These are phyloP conservation scores for Heterodera schachtii DNA, from an alignment of 1,140 invertebrate genomes.

Conservation along the genomic window DNA sequence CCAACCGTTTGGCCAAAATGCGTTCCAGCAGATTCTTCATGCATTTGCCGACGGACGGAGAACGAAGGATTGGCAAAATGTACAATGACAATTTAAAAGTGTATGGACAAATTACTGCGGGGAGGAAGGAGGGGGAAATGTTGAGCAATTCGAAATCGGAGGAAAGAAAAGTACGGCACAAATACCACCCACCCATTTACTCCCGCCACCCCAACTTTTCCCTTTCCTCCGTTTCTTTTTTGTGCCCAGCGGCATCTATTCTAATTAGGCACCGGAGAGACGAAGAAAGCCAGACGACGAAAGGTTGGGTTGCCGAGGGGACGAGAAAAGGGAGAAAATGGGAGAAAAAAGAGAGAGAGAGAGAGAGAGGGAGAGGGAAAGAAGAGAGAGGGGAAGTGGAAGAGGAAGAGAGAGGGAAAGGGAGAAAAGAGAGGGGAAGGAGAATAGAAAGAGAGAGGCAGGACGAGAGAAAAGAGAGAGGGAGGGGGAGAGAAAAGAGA, in stretches of 20 bases:
- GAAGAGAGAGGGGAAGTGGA: not conserved
- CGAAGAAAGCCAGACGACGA: not conserved
- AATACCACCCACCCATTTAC: not conserved
- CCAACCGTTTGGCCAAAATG: slow-evolving; percentile 20
- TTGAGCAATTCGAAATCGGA: not conserved
- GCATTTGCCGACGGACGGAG: slow-evolving; percentile 5
- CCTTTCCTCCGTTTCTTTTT: not conserved
- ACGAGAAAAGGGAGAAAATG: not conserved
- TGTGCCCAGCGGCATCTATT: not conserved
- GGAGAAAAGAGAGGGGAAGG: too few relatives aligned
- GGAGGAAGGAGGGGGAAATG: not conserved
- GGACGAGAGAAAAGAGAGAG: too few relatives aligned
- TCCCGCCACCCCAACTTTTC: not conserved
- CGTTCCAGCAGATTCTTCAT: slow-evolving; percentile 30
- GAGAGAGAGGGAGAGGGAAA: not conserved
- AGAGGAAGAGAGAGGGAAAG: too few relatives aligned
- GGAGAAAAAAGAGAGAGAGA: too few relatives aligned
- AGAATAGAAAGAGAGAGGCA: too few relatives aligned
- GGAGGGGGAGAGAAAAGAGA: too few relatives aligned
- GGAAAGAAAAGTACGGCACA: not conserved
- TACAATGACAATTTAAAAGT: not conserved
- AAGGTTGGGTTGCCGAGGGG: not conserved
- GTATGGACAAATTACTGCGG: not conserved
- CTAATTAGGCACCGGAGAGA: not conserved
- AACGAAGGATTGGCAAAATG: slow-evolving; percentile 5